Evolutionary conservation across 2,113 vertebrate genomes (phyloP).

Genomic region (Balaenoptera acutorostrata): DNA sequence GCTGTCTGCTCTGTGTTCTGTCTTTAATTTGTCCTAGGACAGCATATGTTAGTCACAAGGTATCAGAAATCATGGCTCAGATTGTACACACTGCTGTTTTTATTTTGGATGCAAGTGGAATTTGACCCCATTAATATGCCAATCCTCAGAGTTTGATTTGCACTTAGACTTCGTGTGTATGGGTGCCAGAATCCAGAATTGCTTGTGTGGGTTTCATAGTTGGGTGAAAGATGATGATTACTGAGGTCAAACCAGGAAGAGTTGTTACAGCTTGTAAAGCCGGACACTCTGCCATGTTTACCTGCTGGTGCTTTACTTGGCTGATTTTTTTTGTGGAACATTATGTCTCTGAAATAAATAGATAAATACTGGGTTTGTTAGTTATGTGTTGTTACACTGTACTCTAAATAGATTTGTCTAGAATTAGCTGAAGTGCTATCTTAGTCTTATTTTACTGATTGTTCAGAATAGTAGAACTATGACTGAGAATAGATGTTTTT

Average conservation of each 20-base stretch:
- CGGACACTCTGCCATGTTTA: neutral
- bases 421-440: constrained; percentile 29
- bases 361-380: constrained; percentile 15
- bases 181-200: neutral
- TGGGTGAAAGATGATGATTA: neutral
- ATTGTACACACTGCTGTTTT: neutral
- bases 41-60: constrained; percentile 17
- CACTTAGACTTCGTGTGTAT: neutral
- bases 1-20: neutral
- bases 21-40: constrained; percentile 48
- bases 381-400: neutral
- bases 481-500: constrained; percentile 29
- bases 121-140: neutral
- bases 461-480: constrained; percentile 2
- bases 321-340: constrained; percentile 19
- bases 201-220: neutral
- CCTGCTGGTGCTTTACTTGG: neutral
- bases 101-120: constrained; percentile 35
- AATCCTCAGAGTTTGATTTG: constrained; percentile 27
- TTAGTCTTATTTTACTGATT: constrained; percentile 39
- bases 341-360: constrained; percentile 13
- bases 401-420: neutral
- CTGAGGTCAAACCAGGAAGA: neutral
- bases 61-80: constrained; percentile 21
- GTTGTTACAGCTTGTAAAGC: neutral